Conservation (phyloP, 1,140 invertebrate genomes). For the Penaeus indicus region DNA sequence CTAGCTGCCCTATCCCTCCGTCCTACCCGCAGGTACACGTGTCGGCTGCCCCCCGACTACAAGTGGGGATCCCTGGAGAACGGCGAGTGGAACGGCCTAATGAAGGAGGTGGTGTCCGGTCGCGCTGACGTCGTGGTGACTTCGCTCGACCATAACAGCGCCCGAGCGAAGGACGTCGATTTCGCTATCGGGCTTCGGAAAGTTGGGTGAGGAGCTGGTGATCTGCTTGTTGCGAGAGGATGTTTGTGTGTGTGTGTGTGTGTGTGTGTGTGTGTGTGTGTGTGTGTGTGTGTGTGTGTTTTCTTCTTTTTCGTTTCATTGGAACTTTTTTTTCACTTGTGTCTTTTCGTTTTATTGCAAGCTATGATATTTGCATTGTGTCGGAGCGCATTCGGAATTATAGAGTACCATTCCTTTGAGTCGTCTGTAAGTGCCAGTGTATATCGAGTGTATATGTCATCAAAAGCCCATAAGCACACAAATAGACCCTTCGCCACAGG, state of each 20-base stretch:
- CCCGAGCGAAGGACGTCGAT: not conserved
- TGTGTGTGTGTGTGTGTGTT: too few relatives aligned
- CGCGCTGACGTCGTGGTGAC: conserved; percentile 2
- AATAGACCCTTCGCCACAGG: conserved; percentile 4
- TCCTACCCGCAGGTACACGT: not conserved
- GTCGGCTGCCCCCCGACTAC: not conserved
- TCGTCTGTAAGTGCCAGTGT: too few relatives aligned
- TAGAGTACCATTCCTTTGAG: not conserved
- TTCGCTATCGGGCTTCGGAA: not conserved
- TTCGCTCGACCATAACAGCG: not conserved
- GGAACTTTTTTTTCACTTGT: too few relatives aligned
- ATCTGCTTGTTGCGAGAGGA: too few relatives aligned
- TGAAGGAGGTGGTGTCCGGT: not conserved
- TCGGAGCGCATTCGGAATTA: not conserved
- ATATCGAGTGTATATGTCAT: too few relatives aligned
- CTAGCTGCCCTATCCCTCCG: not conserved
- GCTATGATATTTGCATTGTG: not conserved
- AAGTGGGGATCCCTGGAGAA: not conserved
- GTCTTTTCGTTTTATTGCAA: too few relatives aligned
- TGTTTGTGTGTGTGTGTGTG: too few relatives aligned
- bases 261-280: too few relatives aligned
- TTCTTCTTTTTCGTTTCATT: too few relatives aligned
- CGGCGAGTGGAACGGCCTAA: not conserved
- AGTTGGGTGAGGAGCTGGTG: not conserved
- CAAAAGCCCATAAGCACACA: too few relatives aligned